Evolutionary conservation across 2,888 invertebrate species (phyloP).

Genomic region (Parasteatoda lunata): DNA sequence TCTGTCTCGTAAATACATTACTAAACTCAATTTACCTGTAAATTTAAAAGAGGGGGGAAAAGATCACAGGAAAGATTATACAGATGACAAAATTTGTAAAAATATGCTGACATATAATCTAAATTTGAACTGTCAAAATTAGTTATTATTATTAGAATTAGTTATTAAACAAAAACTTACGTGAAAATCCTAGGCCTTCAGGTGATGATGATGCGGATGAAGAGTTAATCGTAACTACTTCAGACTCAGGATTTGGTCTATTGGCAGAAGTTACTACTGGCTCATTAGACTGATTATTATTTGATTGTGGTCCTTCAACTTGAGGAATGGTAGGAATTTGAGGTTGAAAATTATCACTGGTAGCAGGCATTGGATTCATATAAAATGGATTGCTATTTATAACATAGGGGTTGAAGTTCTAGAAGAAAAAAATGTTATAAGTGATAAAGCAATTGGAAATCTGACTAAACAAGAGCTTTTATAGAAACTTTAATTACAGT

Average conservation of each 20-base stretch:
- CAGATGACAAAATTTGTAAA: not conserved
- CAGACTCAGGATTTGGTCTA: constrained; percentile 73
- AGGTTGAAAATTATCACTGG: not conserved
- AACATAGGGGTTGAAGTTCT: no score
- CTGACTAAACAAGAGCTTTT: no score
- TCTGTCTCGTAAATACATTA: no score
- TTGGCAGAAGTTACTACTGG: constrained; percentile 77
- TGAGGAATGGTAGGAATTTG: constrained; percentile 4
- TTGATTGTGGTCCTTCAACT: not conserved
- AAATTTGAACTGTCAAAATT: no score
- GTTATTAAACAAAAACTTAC: constrained; percentile 16
- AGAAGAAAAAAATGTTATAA: no score
- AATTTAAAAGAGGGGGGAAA: not conserved
- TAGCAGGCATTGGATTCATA: constrained; percentile 16
- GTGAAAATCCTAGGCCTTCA: not conserved
- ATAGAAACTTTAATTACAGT: no score
- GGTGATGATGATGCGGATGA: not conserved
- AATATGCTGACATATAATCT: no score
- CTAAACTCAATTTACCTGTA: not conserved
- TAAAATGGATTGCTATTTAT: constrained; percentile 1
- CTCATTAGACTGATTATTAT: constrained; percentile 76
- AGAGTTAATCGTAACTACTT: not conserved
- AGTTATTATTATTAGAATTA: not conserved
- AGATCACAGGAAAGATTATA: not conserved
- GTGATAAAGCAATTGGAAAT: no score